phyloP scores from a whole-genome alignment of 2,113 vertebrate species.

The Helogale parvula region DNA sequence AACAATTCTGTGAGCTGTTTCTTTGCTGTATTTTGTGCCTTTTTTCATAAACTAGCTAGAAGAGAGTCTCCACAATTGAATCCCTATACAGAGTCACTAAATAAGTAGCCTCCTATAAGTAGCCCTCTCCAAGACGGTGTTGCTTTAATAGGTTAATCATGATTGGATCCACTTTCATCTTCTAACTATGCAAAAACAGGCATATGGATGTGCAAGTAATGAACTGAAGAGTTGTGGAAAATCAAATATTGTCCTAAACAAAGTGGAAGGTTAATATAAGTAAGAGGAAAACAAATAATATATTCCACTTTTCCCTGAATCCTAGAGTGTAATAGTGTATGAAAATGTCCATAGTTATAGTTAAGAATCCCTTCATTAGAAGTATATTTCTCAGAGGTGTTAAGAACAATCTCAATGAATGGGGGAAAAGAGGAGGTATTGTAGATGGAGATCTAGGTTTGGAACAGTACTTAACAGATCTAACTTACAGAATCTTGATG shows the following conservation, averaged over 20 bases:
- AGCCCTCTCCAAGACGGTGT: not conserved
- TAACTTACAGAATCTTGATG: not conserved
- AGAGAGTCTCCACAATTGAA: not conserved
- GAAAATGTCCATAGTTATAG: not conserved
- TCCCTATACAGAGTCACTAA: not conserved
- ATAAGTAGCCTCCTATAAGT: not conserved
- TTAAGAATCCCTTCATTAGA: not conserved
- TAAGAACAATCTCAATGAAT: not conserved
- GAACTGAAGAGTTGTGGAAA: not conserved
- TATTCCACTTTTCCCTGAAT: not conserved
- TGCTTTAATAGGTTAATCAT: not conserved
- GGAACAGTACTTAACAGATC: not conserved
- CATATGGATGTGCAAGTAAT: not conserved
- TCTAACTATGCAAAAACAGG: not conserved
- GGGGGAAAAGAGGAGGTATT: not conserved
- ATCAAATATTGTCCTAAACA: not conserved
- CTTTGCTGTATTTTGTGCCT: not conserved
- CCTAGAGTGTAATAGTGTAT: not conserved
- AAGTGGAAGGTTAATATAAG: not conserved
- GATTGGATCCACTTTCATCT: not conserved
- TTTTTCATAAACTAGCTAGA: not conserved
- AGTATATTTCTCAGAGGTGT: not conserved
- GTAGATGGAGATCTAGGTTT: not conserved
- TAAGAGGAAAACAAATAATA: not conserved
- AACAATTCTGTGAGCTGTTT: not conserved